A percentile compares a stretch with the other conserved stretches of the same genome.
phyloP scores from a whole-genome alignment of 2,113 vertebrate species.

The Mystacornis crossleyi region DNA sequence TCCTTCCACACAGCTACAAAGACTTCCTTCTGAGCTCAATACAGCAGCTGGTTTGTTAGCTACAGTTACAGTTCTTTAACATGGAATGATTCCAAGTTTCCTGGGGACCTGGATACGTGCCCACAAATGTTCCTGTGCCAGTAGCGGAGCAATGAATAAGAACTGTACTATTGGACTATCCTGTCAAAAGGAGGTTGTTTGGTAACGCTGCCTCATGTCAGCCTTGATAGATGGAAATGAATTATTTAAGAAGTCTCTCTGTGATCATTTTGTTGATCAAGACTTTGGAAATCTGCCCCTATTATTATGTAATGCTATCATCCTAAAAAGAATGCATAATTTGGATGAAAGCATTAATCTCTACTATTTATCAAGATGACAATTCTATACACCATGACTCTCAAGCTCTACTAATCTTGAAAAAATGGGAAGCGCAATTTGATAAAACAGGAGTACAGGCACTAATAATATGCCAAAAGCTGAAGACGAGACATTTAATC shows the following conservation, averaged over 20 bases:
- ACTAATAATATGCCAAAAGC: constrained; percentile 1
- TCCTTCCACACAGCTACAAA: constrained; percentile 65
- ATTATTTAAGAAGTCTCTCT: not conserved
- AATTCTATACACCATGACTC: not conserved
- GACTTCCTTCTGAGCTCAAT: constrained; percentile 38
- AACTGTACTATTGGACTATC: not conserved
- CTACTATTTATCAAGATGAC: constrained; percentile 19
- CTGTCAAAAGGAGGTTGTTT: constrained; percentile 28
- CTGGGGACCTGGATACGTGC: not conserved
- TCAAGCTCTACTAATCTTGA: constrained; percentile 24
- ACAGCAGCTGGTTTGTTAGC: constrained; percentile 50
- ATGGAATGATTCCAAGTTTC: constrained; percentile 29
- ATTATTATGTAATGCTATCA: constrained; percentile 32
- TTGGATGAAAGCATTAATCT: not conserved
- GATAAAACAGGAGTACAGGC: not conserved
- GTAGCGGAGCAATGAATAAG: constrained; percentile 3
- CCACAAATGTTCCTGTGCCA: not conserved
- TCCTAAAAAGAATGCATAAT: constrained; percentile 26
- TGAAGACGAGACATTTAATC: constrained; percentile 3
- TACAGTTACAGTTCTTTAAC: constrained; percentile 45
- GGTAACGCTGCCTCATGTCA: not conserved
- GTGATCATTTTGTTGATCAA: not conserved
- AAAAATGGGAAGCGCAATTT: constrained; percentile 23
- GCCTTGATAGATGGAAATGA: constrained; percentile 12
- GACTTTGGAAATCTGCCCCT: constrained; percentile 57